These are phyloP conservation scores for Euplagia quadripunctaria DNA, from an alignment of 2,888 invertebrate species.

Conservation along the genomic window DNA sequence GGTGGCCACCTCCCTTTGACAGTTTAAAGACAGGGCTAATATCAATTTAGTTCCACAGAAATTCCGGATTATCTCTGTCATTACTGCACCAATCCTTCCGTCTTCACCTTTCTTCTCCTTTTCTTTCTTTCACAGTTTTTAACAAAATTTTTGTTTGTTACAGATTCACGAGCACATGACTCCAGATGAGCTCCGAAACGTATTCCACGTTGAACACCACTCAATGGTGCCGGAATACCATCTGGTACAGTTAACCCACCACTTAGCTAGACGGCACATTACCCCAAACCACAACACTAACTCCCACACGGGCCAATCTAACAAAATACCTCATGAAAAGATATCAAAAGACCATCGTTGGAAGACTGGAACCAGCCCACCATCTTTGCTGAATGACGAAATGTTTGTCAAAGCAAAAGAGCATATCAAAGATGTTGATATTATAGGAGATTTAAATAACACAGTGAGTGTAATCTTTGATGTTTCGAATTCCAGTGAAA, in stretches of 20 bases:
- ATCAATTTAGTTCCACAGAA: background rate
- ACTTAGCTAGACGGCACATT: constrained; percentile 80
- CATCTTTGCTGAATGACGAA: constrained; percentile 79
- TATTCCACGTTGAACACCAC: constrained; percentile 94
- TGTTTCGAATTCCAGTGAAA: constrained; percentile 79
- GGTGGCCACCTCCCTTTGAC: background rate
- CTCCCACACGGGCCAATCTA: constrained; percentile 56
- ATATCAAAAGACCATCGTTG: constrained; percentile 58
- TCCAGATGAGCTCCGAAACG: constrained; percentile 92
- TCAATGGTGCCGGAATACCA: constrained; percentile 94
- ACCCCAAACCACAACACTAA: constrained; percentile 69
- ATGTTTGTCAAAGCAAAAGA: constrained; percentile 79
- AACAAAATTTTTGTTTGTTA: constrained; percentile 60
- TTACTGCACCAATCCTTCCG: background rate
- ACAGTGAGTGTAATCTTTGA: constrained; percentile 80
- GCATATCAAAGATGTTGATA: constrained; percentile 77
- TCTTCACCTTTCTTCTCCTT: background rate
- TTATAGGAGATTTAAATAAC: constrained; percentile 79
- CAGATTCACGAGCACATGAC: constrained; percentile 97
- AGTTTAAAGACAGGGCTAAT: background rate
- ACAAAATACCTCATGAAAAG: constrained; percentile 79
- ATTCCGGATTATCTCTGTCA: background rate
- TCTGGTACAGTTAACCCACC: constrained; percentile 92
- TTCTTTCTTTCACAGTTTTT: background rate
- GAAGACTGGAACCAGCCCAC: constrained; percentile 71